Evolutionary conservation across 2,113 vertebrate genomes (phyloP).

Genomic region (Clarias macrocephalus): DNA sequence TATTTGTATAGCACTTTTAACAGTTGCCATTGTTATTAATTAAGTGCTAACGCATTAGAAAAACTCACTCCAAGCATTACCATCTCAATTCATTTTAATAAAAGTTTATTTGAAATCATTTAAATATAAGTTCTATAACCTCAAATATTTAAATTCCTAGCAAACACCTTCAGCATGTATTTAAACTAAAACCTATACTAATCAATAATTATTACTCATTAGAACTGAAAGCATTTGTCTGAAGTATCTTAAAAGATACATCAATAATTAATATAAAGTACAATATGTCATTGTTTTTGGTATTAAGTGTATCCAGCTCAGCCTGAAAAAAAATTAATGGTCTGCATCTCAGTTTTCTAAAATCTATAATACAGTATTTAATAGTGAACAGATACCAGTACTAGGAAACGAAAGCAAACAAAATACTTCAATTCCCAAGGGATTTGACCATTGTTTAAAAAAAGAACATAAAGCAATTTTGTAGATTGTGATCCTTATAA

Average conservation of each 20-base stretch:
- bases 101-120: neutral
- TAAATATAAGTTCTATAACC: neutral
- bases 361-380: neutral
- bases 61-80: neutral
- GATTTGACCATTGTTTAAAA: slow-evolving; percentile 36
- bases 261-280: neutral
- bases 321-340: neutral
- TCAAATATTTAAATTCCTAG: neutral
- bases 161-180: neutral
- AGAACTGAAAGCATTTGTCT: neutral
- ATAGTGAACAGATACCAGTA: neutral
- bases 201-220: neutral
- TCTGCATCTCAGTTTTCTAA: neutral
- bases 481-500: neutral
- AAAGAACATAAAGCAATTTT: neutral
- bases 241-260: neutral
- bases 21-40: neutral
- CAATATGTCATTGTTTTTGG: neutral
- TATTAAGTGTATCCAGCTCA: neutral
- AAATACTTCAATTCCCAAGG: slow-evolving; percentile 35
- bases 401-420: neutral
- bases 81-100: neutral
- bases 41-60: neutral
- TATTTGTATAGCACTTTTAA: neutral
- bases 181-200: neutral